Evolutionary conservation across 2,888 invertebrate genomes (phyloP).

Genomic region (Dysmachus trigonus): DNA sequence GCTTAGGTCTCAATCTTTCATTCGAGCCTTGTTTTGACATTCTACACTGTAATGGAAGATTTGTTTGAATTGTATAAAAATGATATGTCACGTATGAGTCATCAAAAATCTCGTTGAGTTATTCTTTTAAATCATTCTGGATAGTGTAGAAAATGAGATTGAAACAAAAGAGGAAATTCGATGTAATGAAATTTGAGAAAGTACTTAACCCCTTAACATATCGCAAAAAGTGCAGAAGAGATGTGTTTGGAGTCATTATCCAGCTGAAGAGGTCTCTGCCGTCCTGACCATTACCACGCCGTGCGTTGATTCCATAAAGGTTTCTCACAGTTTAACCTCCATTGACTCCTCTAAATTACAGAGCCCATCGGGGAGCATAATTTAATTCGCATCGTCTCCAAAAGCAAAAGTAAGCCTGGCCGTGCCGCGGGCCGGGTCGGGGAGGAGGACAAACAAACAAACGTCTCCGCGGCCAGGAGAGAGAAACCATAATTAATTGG

Average conservation of each 20-base stretch:
- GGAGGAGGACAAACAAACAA: background rate
- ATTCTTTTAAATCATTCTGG: background rate
- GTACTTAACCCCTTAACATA: background rate
- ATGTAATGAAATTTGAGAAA: background rate
- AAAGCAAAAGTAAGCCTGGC: background rate
- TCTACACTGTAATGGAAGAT: too few species aligned
- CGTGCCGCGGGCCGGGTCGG: background rate
- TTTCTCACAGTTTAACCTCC: background rate
- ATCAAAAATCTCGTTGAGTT: too few species aligned
- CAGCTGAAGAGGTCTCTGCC: background rate
- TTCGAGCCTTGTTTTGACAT: too few species aligned
- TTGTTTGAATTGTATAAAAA: too few species aligned
- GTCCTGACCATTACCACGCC: background rate
- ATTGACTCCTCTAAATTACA: background rate
- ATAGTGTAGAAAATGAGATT: background rate
- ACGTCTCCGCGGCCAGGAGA: background rate
- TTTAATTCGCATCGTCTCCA: background rate
- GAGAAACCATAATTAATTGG: slow-evolving; percentile 5
- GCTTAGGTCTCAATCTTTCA: too few species aligned
- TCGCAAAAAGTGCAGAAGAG: background rate
- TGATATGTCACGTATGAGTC: too few species aligned
- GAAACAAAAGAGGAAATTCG: background rate
- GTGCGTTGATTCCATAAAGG: background rate
- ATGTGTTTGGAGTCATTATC: background rate
- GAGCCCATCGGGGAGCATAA: background rate